Evolutionary conservation across 30 jellyfish, hydroid and myxozoan species (phyloP).

Genomic region (Pseudorhiza aurosa): DNA sequence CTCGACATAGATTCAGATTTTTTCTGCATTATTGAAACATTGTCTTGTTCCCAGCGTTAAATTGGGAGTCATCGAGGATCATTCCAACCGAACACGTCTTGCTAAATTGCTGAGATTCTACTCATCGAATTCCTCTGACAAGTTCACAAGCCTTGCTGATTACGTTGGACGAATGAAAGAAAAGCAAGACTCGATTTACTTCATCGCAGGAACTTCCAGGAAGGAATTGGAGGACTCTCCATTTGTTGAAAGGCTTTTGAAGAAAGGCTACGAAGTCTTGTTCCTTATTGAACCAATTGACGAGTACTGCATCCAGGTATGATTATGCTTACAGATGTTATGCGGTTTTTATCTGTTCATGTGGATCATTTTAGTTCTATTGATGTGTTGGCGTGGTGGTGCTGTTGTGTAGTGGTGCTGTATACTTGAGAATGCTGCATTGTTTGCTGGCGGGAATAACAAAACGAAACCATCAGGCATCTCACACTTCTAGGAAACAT

Average conservation of each 20-base stretch:
- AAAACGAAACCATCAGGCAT: no score
- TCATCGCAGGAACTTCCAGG: constrained; percentile 95
- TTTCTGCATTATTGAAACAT: no score
- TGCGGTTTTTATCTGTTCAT: no score
- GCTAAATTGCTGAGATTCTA: constrained; percentile 91
- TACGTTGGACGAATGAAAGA: constrained; percentile 97
- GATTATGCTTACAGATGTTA: not conserved
- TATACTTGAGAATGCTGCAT: not conserved
- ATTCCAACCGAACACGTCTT: constrained; percentile 95
- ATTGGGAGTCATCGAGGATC: constrained; percentile 98
- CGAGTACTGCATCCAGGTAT: constrained; percentile 94
- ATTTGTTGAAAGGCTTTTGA: constrained; percentile 91
- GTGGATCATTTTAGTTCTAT: no score
- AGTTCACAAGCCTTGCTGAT: constrained; percentile 93
- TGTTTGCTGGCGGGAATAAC: no score
- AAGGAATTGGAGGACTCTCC: constrained; percentile 97
- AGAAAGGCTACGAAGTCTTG: constrained; percentile 96
- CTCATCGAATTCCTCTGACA: constrained; percentile 86
- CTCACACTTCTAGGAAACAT: no score
- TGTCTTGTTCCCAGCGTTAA: constrained; percentile 78
- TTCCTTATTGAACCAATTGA: constrained; percentile 97
- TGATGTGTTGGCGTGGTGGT: not conserved
- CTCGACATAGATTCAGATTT: no score
- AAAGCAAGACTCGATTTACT: constrained; percentile 92
- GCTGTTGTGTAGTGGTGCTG: not conserved